Percentiles rank a stretch among this genome's conserved stretches.
Evolutionary conservation across 2,113 vertebrate genomes (phyloP).

Genomic region (Scophthalmus maximus): DNA sequence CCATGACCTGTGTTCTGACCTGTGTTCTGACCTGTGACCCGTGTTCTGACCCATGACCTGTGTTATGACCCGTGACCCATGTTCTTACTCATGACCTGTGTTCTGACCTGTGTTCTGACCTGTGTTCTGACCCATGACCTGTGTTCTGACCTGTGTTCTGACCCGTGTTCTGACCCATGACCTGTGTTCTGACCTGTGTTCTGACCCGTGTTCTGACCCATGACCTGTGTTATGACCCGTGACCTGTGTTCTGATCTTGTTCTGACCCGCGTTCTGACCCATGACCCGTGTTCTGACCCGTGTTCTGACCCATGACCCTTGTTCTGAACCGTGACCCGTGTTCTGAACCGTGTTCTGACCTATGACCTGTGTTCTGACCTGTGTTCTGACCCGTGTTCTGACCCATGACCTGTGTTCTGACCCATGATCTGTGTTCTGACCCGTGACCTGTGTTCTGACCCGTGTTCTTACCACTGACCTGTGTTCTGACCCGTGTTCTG

Average conservation of each 20-base stretch:
- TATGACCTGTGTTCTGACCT: conserved; percentile 10
- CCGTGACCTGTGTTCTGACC: conserved; percentile 11
- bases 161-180: background rate
- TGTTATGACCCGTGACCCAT: conserved; percentile 19
- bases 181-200: conserved; percentile 15
- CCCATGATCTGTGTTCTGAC: background rate
- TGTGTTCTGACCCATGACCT: background rate
- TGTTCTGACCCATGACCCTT: no score
- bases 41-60: background rate
- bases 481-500: no score
- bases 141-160: conserved; percentile 15
- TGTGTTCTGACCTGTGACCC: no score
- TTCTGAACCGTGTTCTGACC: conserved; percentile 8
- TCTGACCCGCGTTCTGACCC: background rate
- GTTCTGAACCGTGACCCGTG: background rate
- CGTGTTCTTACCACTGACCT: no score
- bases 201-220: background rate
- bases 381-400: background rate
- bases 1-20: conserved; percentile 11
- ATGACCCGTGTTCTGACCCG: conserved; percentile 17
- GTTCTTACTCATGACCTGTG: background rate
- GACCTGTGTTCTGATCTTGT: no score
- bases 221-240: conserved; percentile 17
- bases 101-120: conserved; percentile 17
- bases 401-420: conserved; percentile 9